A percentile compares a stretch with the other conserved stretches of the same genome.
phyloP scores from a whole-genome alignment of 2,113 vertebrate genomes.

The Leiothrix lutea region DNA sequence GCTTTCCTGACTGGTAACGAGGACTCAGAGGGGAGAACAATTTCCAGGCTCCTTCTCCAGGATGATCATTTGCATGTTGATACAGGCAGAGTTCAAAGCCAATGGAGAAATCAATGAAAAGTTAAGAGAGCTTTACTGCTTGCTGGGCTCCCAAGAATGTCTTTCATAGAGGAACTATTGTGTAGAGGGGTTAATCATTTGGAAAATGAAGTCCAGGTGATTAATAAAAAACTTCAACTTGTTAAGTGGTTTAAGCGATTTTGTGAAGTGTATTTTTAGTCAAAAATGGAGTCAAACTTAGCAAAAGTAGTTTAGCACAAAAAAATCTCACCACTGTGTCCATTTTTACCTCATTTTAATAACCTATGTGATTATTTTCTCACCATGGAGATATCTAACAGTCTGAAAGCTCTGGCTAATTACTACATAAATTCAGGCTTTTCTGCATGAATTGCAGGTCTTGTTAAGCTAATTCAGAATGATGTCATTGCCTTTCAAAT shows the following conservation, averaged over 20 bases:
- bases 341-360: background rate
- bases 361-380: slow-evolving; percentile 3
- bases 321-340: background rate
- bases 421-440: background rate
- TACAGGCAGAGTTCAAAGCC: background rate
- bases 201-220: background rate
- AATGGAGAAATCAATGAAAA: background rate
- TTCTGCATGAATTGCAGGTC: background rate
- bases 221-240: background rate
- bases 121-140: background rate
- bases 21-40: background rate
- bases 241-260: background rate
- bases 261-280: background rate
- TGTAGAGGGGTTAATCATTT: background rate
- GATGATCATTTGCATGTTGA: background rate
- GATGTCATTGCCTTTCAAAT: slow-evolving; percentile 5
- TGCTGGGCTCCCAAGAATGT: rapidly evolving
- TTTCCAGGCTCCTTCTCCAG: background rate
- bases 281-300: background rate
- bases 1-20: background rate
- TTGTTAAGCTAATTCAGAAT: slow-evolving; percentile 3
- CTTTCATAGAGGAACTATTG: background rate
- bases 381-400: background rate
- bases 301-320: background rate
- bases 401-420: slow-evolving; percentile 14